phyloP scores from a whole-genome alignment of 1,140 invertebrate species.

The Drosophila triauraria region DNA sequence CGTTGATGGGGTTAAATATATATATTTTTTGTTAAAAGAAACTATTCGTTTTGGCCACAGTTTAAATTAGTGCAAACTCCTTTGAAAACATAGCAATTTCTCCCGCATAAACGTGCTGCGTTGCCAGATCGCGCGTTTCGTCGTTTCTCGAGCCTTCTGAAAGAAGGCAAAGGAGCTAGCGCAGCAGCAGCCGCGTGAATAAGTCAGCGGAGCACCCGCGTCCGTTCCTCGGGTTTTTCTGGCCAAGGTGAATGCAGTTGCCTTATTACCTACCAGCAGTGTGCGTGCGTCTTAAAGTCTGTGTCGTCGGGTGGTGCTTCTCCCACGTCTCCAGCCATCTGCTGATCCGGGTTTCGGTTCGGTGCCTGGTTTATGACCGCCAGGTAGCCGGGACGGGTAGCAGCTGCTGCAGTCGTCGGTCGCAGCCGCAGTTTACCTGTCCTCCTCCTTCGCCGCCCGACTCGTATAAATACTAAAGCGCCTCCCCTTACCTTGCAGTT shows the following conservation, averaged over 20 bases:
- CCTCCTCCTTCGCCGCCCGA: slow-evolving; percentile 6
- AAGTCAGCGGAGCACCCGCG: slow-evolving; percentile 72
- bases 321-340: slow-evolving; percentile 25
- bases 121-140: neutral
- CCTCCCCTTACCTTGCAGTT: slow-evolving; percentile 61
- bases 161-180: slow-evolving; percentile 55
- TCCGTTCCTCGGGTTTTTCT: slow-evolving; percentile 18
- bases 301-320: slow-evolving; percentile 9
- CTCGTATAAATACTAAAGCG: slow-evolving; percentile 51
- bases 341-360: slow-evolving; percentile 22
- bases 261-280: slow-evolving; percentile 15
- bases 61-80: slow-evolving; percentile 3
- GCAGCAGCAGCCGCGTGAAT: slow-evolving; percentile 64
- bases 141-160: slow-evolving; percentile 33
- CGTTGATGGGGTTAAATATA: neutral
- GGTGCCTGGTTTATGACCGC: slow-evolving; percentile 37
- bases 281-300: slow-evolving; percentile 10
- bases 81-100: neutral
- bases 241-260: slow-evolving; percentile 71
- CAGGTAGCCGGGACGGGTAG: slow-evolving; percentile 46
- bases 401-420: slow-evolving; percentile 3
- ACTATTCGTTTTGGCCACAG: neutral
- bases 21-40: neutral
- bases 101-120: slow-evolving; percentile 3
- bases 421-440: slow-evolving; percentile 18